Base-by-base conservation (phyloP, 1,140 invertebrate genomes). In the Hypsibius dujardini region DNA sequence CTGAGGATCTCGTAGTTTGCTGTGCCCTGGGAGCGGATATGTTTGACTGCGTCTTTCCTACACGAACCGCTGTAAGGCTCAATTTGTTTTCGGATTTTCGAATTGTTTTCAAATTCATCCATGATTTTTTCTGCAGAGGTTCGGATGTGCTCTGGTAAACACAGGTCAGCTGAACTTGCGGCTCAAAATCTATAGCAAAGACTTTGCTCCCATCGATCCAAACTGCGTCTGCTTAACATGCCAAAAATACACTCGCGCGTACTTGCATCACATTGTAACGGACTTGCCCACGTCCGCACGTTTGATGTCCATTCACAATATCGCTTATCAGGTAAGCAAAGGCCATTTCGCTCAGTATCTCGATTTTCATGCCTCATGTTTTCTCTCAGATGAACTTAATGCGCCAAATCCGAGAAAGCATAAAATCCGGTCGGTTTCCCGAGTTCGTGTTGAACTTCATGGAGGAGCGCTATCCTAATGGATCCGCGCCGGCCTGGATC, bases 1-100 rank as follows among this genome's bases (percentile, higher is more conserved):
- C 93, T n/a, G 85, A 88, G 40, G 95, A 99, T 82, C 81, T 98
- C 72, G 89, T 99, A n/a, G 86, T 98, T 7, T 98, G 94, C 82
- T 87, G 86, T 72, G 92, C 95, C n/a, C 82, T 98, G 14, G 95
- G 95, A 56, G 86, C 90, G 74, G 95, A 99, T 81, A 97, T 98
- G 93, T 99, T 91, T 82, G 95, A 99, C 78, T 98, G 95, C 83
- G 95, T 98, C 28, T 98, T 67, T 67, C 78, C 78, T 40, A 78
- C 77, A 1, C 71, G 77, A 72, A 79, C 78, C 1, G 77, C 77
- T 7, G 71, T 77, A 76, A 67, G 62, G 7, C 3, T 14, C 45
- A 3, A 67, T 42, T 14, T 14, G 3, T 42, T 14, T 3, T 67
- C 7, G 42, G 42, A 67, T 42, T n/a, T n/a, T n/a, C n/a, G n/a